Base-by-base conservation (phyloP, 2,113 vertebrate species). In the Atractosteus spatula region DNA sequence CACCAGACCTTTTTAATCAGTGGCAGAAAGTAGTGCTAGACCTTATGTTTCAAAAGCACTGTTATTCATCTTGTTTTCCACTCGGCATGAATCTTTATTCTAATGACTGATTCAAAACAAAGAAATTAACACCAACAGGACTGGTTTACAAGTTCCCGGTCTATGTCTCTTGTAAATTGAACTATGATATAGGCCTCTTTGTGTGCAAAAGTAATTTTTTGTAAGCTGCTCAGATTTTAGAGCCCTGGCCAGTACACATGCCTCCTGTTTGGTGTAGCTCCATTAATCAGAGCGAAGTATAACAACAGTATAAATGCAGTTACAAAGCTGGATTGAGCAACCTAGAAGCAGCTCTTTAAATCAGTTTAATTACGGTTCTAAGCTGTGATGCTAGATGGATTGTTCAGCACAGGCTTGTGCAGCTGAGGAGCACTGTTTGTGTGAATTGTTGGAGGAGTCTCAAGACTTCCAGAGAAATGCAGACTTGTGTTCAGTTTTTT, bases 361-460 rank as follows among this genome's bases (percentile, higher is more conserved):
- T 42, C 63, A 66, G 44, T 66, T 14, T 45, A 66, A 66, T 66
- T 66, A 66, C 29, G 41, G 3, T 66, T 66, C 13, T 66, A 66
- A 66, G 8, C 42, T 66, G 63, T 14, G 12, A 5, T 66, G 63
- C 63, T 44, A 41, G 41, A 13, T 12, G 11, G 44, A n/a, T 29
- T 13, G 3, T n/a, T 43, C 6, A 13, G 41, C 3, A 29, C 42
- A 10, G 13, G 41, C 8, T 43, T 11, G 43, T 44, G 43, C 11
- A 44, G 7, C 63, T 44, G 42, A 43, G 13, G 63, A 44, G 10
- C 63, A 66, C 2, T 3, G 16, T 16, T 63, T 17, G 29, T 65
- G 62, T 65, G 7, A 11, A 41, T 66, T 66, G 63, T 44, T 43
- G 7, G 12, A 51, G 47, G 4, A 5, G 47, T 51, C 47, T 7